A percentile compares a stretch with the other conserved stretches of the same genome.
phyloP scores from a whole-genome alignment of 1,140 invertebrate species.

The Caenorhabditis brenneri region DNA sequence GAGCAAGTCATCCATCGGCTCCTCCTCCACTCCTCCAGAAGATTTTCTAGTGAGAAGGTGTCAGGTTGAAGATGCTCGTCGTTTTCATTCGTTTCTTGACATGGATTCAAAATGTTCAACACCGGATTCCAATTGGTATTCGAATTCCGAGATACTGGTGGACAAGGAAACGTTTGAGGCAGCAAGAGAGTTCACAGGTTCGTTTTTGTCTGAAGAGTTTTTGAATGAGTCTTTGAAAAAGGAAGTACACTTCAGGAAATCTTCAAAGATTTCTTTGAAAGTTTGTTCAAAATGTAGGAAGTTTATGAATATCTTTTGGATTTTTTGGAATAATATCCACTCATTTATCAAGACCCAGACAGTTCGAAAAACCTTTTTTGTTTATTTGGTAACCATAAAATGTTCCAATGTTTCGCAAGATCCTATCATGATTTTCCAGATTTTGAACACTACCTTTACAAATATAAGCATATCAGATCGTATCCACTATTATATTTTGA shows the following conservation, averaged over 20 bases:
- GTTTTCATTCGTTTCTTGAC: not conserved
- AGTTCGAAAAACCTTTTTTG: too few species aligned
- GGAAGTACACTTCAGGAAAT: not conserved
- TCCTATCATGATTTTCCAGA: too few species aligned
- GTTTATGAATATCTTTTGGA: too few species aligned
- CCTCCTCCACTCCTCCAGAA: not conserved
- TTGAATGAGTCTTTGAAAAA: not conserved
- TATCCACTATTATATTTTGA: too few species aligned
- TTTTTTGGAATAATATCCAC: too few species aligned
- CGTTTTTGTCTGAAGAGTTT: not conserved
- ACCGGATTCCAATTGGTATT: not conserved
- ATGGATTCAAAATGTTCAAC: not conserved
- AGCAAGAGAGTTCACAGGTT: slow-evolving; percentile 28
- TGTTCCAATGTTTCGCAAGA: too few species aligned
- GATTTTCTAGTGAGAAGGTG: not conserved
- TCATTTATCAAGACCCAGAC: too few species aligned
- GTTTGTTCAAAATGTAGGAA: too few species aligned
- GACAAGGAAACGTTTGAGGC: not conserved
- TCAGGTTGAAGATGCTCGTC: not conserved
- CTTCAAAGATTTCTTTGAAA: not conserved
- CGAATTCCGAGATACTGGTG: not conserved
- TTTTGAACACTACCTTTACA: too few species aligned
- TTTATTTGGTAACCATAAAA: too few species aligned
- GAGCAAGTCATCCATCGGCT: not conserved
- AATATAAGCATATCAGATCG: too few species aligned